These are phyloP conservation scores for Drosophila tripunctata DNA, from an alignment of 2,888 invertebrate genomes.

Conservation along the genomic window DNA sequence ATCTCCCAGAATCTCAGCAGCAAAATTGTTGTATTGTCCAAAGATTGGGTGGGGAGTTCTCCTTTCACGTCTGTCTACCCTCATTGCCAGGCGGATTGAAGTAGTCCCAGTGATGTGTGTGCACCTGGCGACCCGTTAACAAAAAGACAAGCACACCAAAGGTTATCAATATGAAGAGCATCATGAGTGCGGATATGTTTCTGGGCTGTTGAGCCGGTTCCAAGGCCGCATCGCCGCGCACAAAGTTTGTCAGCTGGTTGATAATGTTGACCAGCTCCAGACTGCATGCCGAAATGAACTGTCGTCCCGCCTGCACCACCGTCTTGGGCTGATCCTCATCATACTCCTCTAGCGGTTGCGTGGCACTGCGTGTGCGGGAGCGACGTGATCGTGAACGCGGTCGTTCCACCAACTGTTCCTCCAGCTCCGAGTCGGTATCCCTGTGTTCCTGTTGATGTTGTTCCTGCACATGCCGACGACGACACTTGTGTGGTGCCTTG, in stretches of 20 bases:
- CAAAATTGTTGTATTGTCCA: conserved; percentile 42
- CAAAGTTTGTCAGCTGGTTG: conserved; percentile 88
- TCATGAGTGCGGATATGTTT: conserved; percentile 90
- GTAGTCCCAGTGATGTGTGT: conserved; percentile 94
- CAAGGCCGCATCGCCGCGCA: conserved; percentile 84
- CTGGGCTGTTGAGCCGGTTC: conserved; percentile 84
- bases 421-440: conserved; percentile 81
- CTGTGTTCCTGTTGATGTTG: conserved; percentile 43
- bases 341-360: conserved; percentile 82
- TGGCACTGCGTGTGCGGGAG: conserved; percentile 79
- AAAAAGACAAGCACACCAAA: conserved; percentile 91
- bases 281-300: conserved; percentile 89
- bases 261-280: conserved; percentile 87
- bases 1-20: conserved; percentile 32
- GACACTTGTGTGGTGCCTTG: conserved; percentile 84
- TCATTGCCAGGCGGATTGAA: conserved; percentile 91
- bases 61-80: conserved; percentile 79
- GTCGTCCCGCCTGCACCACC: conserved; percentile 89
- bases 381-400: conserved; percentile 84
- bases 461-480: conserved; percentile 85
- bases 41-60: conserved; percentile 15
- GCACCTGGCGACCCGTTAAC: conserved; percentile 89
- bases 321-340: conserved; percentile 86
- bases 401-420: conserved; percentile 85
- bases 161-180: conserved; percentile 91